Evolutionary conservation across 2,113 vertebrate genomes (phyloP), one percentile per base, ranked within the genome.

Genomic region (Tonatia bakeri): DNA sequence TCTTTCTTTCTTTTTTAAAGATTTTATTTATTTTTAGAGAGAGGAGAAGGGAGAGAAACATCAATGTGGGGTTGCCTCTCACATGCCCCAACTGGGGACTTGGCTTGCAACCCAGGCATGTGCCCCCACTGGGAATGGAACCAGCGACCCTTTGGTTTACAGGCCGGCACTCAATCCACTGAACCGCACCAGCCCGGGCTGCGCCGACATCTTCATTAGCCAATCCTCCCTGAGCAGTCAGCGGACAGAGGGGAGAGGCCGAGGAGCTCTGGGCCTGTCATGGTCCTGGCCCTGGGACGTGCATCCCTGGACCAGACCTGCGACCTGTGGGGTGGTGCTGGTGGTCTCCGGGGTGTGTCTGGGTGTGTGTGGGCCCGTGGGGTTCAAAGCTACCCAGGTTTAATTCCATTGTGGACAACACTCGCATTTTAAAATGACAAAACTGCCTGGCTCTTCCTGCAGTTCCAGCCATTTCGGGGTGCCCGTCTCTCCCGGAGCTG

Each of bases 181-280:
- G 54, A 56, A 7, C 54, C 20, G 7, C 54, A 56, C 19, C 22
- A 24, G 56, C 56, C 8, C 5, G 56, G 19, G 19, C 40, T n/a
- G 15, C 28, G 80, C 38, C 1, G 73, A 15, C 7, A 24, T 59
- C 56, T 33, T 56, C 38, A 10, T 19, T 4, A 0, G 24, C 54
- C 19, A 4, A 0, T 7, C 0, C 0, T n/a, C n/a, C n/a, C n/a
- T n/a, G n/a, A n/a, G n/a, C n/a, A n/a, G n/a, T n/a, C n/a, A n/a
- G n/a, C n/a, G n/a, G n/a, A 5, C 3, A 5, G 7, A 65, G 1
- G 28, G 3, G 12, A 43, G 45, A 80, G n/a, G 28, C 13, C 0
- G 0, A 20, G 17, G 10, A 36, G 3, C 52, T 50, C 19, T 0
- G 0, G 24, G n/a, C n/a, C 26, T 11, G 33, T 50, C 36, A 36